phyloP scores from a whole-genome alignment of 2,113 vertebrate genomes.

The Cryptotis parvus region DNA sequence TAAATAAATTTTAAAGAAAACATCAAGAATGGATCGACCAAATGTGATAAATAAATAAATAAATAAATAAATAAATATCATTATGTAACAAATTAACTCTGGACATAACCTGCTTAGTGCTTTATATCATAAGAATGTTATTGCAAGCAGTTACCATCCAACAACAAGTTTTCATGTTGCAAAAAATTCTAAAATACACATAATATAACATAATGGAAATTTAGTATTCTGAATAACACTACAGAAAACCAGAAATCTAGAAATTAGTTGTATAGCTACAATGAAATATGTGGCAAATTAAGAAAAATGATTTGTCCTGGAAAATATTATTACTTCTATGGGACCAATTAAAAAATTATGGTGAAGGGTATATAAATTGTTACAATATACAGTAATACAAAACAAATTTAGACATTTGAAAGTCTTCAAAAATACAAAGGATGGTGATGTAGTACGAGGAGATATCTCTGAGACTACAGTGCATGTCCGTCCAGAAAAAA shows the following conservation, averaged over 20 bases:
- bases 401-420: not conserved
- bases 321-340: no score
- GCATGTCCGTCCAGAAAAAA: no score
- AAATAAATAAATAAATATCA: constrained; percentile 12
- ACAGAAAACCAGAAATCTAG: not conserved
- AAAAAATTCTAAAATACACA: not conserved
- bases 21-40: no score
- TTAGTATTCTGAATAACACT: not conserved
- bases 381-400: no score
- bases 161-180: not conserved
- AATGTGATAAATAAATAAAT: not conserved
- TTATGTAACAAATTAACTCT: constrained; percentile 6
- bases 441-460: no score
- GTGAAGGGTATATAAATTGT: no score
- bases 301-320: not conserved
- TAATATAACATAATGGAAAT: not conserved
- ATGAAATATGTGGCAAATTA: not conserved
- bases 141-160: not conserved
- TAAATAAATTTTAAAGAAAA: no score
- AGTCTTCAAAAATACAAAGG: not conserved
- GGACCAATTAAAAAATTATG: no score
- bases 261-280: not conserved
- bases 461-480: no score
- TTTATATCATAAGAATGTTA: not conserved
- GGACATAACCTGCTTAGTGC: not conserved